These are phyloP conservation scores for Helarctos malayanus DNA, from an alignment of 2,797 vertebrate genomes.

Conservation along the genomic window DNA sequence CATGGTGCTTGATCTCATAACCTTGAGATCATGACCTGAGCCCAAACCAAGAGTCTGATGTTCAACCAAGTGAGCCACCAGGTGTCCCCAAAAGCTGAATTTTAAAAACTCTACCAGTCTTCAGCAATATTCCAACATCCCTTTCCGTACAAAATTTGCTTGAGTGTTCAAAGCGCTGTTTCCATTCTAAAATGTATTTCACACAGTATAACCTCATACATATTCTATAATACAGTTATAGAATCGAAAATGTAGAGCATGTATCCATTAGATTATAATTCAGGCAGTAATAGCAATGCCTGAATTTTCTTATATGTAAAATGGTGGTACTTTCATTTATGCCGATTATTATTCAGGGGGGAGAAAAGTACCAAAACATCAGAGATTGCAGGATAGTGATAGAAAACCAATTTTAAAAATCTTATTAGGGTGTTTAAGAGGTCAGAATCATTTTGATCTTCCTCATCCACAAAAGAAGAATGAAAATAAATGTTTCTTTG, in stretches of 20 bases:
- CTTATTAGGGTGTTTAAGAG: neutral
- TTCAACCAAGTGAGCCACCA: neutral
- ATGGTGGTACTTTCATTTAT: neutral
- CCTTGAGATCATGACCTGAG: neutral
- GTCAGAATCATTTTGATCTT: neutral
- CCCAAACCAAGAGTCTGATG: neutral
- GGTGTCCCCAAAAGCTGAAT: neutral
- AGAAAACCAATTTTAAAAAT: neutral
- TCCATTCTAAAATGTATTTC: neutral
- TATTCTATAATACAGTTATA: neutral
- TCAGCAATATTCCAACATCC: neutral
- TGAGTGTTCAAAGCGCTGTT: neutral
- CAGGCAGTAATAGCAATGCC: neutral
- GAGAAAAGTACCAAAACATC: neutral
- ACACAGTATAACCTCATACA: neutral
- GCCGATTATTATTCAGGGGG: neutral
- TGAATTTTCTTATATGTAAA: slow-evolving; percentile 19
- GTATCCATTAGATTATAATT: neutral
- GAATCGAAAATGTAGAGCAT: neutral
- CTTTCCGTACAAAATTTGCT: neutral
- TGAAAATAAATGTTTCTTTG: neutral
- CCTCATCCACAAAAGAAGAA: neutral
- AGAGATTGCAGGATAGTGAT: neutral
- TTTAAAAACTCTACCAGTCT: neutral
- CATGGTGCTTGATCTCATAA: neutral